Evolutionary conservation across 2,888 invertebrate genomes (phyloP).

Genomic region (Microctonus hyperodae): DNA sequence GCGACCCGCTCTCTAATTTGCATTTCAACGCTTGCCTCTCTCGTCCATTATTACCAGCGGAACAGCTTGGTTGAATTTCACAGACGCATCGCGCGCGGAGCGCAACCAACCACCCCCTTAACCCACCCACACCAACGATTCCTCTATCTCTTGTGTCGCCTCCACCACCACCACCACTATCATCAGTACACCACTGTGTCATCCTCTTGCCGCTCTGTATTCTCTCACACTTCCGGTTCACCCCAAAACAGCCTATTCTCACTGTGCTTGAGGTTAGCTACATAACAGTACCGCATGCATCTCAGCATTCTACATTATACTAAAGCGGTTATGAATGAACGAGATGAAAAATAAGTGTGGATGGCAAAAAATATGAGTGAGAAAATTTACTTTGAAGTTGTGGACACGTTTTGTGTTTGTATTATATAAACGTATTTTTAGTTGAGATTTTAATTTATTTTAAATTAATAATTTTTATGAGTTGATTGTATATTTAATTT

Average conservation of each 20-base stretch:
- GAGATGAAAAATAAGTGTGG: too few species aligned
- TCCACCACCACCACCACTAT: too few species aligned
- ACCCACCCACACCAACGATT: not conserved
- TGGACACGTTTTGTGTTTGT: too few species aligned
- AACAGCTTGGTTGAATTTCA: slow-evolving; percentile 61
- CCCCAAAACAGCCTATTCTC: slow-evolving; percentile 8
- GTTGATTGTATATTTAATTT: too few species aligned
- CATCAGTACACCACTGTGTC: too few species aligned
- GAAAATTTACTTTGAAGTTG: too few species aligned
- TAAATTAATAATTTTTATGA: too few species aligned
- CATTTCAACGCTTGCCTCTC: slow-evolving; percentile 61
- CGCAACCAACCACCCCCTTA: slow-evolving; percentile 31
- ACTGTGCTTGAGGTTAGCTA: not conserved
- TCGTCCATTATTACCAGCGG: slow-evolving; percentile 61
- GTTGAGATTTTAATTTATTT: too few species aligned
- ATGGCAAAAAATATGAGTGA: too few species aligned
- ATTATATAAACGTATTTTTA: too few species aligned
- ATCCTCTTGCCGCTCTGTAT: too few species aligned
- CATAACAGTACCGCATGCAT: not conserved
- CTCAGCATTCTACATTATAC: not conserved
- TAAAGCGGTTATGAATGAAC: not conserved
- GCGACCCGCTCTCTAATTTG: slow-evolving; percentile 61
- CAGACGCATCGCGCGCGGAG: slow-evolving; percentile 48
- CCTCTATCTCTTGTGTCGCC: slow-evolving; percentile 21
- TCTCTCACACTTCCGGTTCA: slow-evolving; percentile 5